Evolutionary conservation across 1,140 invertebrate species (phyloP), one percentile per base, ranked within the genome.

Genomic region (Bombus cullumanus): DNA sequence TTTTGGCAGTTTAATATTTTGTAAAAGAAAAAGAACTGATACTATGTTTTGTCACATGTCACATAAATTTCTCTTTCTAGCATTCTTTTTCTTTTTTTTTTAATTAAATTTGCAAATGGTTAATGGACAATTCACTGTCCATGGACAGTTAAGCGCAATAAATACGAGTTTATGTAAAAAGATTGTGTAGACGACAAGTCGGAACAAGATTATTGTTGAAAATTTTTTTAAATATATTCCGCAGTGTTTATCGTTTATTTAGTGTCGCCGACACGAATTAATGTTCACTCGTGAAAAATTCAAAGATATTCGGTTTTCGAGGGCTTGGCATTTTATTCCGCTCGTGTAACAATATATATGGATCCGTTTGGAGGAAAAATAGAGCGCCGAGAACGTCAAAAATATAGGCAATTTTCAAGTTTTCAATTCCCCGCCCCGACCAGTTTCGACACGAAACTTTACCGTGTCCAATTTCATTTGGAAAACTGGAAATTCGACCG

Each of bases 321-420:
- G 41, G 18, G 22, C 9, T 13, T 5, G n/a, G 31, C 34, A 37
- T 37, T 80, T 68, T 69, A 80, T 68, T 68, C 22, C n/a, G 64
- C 4, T 64, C 39, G 28, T 78, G 59, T 78, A 78, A 78, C 57
- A 10, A 41, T 64, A 64, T 53, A 74, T 12, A 66, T 66, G 15
- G 73, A 22, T 41, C 31, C 18, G 13, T 43, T 43, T 8, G 18
- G 25, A 53, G 34, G 53, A n/a, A 76, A 59, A 39, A 59, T 28
- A 59, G 74, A 37, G 31, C 25, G 2, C 13, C 34, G 57, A 39
- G 74, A 28, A 53, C 12, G 34, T n/a, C 53, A 59, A 57, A 76
- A 59, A 76, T 76, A 76, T 76, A 37, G 74, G 74, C 74, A 76
- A 76, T 76, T 76, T 59, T 59, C 28, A 59, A 74, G 53, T 59